Percentiles rank a stretch among this genome's conserved stretches.
phyloP scores from a whole-genome alignment of 2,113 vertebrate species.

The Catharus fuscescens region DNA sequence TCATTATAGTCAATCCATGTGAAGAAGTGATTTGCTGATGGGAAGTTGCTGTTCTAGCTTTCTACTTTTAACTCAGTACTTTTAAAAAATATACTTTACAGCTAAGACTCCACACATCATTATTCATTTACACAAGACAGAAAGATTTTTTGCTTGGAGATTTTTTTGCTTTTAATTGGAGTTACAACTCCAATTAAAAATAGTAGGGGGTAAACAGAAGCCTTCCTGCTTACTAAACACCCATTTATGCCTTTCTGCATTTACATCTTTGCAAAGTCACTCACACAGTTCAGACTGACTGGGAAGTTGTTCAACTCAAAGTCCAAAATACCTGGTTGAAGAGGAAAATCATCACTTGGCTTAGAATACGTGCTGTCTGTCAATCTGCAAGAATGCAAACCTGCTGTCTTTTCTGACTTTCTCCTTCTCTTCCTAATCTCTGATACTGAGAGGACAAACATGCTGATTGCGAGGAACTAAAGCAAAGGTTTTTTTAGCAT shows the following conservation, averaged over 20 bases:
- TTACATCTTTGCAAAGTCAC: not conserved
- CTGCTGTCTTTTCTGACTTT: not conserved
- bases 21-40: not conserved
- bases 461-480: not conserved
- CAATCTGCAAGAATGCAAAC: not conserved
- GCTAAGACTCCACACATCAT: not conserved
- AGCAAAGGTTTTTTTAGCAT: not conserved
- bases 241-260: not conserved
- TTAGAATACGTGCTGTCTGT: not conserved
- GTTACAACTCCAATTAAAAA: not conserved
- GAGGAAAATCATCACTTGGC: fast-evolving
- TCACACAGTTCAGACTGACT: not conserved
- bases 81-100: not conserved
- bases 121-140: not conserved
- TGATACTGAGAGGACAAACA: not conserved
- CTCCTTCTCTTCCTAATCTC: not conserved
- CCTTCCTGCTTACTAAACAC: not conserved
- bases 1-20: not conserved
- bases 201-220: not conserved
- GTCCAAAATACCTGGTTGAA: not conserved
- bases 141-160: not conserved
- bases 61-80: not conserved
- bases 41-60: not conserved
- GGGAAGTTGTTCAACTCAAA: not conserved
- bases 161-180: too few relatives aligned